Evolutionary conservation across 1,140 invertebrate species (phyloP).

Genomic region (Chlorops oryzae): DNA sequence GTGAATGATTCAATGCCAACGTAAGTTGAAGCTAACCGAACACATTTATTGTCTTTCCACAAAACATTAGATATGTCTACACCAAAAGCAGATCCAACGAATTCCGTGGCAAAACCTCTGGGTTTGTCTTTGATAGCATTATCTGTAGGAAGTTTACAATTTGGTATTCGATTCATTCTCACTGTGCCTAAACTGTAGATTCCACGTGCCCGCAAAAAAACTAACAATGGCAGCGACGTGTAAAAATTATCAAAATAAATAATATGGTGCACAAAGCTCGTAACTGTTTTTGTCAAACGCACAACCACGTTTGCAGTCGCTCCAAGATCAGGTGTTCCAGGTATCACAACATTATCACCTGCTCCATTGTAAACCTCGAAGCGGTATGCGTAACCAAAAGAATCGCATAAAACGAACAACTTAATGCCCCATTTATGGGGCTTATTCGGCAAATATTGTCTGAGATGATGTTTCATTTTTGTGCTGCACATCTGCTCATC

Average conservation of each 20-base stretch:
- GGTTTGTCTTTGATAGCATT: slow-evolving; percentile 3
- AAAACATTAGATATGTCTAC: slow-evolving; percentile 18
- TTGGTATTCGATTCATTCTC: background rate
- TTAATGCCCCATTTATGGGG: slow-evolving; percentile 17
- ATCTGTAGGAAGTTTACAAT: background rate
- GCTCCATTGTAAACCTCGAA: slow-evolving; percentile 33
- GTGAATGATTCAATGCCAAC: slow-evolving; percentile 14
- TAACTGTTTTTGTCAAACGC: slow-evolving; percentile 12
- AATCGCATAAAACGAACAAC: no score
- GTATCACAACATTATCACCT: slow-evolving; percentile 15
- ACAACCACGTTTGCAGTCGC: slow-evolving; percentile 13
- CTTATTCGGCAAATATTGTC: slow-evolving; percentile 18
- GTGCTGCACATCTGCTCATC: no score
- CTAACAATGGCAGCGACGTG: slow-evolving; percentile 6
- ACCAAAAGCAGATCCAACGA: slow-evolving; percentile 12
- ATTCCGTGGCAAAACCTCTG: slow-evolving; percentile 14
- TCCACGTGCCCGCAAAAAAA: background rate
- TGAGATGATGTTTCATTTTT: slow-evolving; percentile 12
- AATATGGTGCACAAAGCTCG: slow-evolving; percentile 15
- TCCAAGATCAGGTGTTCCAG: slow-evolving; percentile 8
- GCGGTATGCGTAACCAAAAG: no score
- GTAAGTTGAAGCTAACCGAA: slow-evolving; percentile 15
- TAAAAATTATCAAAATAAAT: slow-evolving; percentile 13
- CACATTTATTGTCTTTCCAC: slow-evolving; percentile 15
- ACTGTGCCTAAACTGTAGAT: background rate